Evolutionary conservation across 2,797 vertebrate genomes (phyloP).

Genomic region (Notolabrus celidotus): DNA sequence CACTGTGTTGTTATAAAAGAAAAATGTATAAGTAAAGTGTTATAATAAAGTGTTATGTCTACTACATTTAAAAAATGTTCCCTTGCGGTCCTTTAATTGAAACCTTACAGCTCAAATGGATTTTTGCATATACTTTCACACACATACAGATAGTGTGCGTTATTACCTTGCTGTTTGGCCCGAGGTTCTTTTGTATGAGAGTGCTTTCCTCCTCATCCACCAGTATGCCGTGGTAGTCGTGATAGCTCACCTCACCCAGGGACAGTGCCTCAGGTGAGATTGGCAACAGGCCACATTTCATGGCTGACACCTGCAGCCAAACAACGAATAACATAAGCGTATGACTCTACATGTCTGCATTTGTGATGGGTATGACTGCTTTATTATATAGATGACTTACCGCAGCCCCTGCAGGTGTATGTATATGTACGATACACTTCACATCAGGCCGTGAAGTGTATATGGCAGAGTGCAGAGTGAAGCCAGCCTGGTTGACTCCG

Average conservation of each 20-base stretch:
- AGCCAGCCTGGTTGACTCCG: conserved; percentile 95
- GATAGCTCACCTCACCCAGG: conserved; percentile 94
- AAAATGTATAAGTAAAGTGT: no score
- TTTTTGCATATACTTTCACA: no score
- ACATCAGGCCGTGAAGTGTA: conserved; percentile 92
- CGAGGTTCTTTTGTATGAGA: conserved; percentile 94
- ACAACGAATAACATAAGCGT: not conserved
- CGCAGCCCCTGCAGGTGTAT: conserved; percentile 94
- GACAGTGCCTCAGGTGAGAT: conserved; percentile 96
- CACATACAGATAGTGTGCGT: no score
- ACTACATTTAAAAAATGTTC: no score
- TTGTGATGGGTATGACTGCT: no score
- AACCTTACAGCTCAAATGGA: not conserved
- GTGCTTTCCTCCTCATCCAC: conserved; percentile 92
- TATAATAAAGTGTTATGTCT: no score
- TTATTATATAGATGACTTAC: conserved; percentile 75
- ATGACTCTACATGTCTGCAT: no score
- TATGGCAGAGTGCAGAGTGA: conserved; percentile 93
- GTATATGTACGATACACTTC: conserved; percentile 94
- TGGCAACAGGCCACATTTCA: conserved; percentile 96
- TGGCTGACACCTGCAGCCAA: conserved; percentile 92
- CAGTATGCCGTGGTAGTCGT: conserved; percentile 97
- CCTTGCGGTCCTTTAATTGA: no score
- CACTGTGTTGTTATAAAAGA: no score
- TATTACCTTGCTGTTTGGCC: conserved; percentile 93